Evolutionary conservation across 2,888 invertebrate genomes (phyloP), one percentile per base, ranked within the genome.

Genomic region (Muscina levida): DNA sequence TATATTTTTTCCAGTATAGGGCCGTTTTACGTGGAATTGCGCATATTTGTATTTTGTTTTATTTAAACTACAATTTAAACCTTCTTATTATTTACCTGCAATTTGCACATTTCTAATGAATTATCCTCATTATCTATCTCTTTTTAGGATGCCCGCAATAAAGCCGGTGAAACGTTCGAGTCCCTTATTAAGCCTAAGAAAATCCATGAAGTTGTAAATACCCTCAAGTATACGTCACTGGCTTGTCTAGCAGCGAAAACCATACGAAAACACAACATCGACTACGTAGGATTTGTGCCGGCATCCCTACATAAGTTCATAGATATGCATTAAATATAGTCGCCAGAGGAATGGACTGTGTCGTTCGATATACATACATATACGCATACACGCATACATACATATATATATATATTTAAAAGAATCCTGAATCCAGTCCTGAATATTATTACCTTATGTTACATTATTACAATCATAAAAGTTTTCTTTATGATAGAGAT

Each of bases 221-320:
- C 95, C 6, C 92, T 96, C 62, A 93, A 94, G 83, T 95, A 95
- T 90, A 95, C 95, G 57, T 94, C 94, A 78, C 93, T 98, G 84
- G 94, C 95, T 87, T 98, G 98, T 89, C 93, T 97, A 77, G 96
- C 97, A 13, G 97, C 98, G 11, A 93, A 95, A 83, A 94, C 94
- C 3, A 94, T 98, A 73, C 94, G 93, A 88, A 93, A 93, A 89
- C 93, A 94, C 89, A 91, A 92, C 84, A 93, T 95, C 75, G 93
- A 93, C 0, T 95, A 94, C 89, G 91, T 92, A 73, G 92, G 92
- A 73, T 89, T 91, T 3, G 91, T 93, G 26, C 93, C 93, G 0
- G 90, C 90, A 71, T 92, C 92, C 80, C 87, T 93, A 22, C 92
- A 93, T 83, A 87, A 88, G 67, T 90, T 91, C 83, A 90, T 91